A percentile compares a stretch with the other conserved stretches of the same genome.
These are phyloP conservation scores for Heteropelma amictum DNA, from an alignment of 2,888 invertebrate genomes.

Conservation along the genomic window DNA sequence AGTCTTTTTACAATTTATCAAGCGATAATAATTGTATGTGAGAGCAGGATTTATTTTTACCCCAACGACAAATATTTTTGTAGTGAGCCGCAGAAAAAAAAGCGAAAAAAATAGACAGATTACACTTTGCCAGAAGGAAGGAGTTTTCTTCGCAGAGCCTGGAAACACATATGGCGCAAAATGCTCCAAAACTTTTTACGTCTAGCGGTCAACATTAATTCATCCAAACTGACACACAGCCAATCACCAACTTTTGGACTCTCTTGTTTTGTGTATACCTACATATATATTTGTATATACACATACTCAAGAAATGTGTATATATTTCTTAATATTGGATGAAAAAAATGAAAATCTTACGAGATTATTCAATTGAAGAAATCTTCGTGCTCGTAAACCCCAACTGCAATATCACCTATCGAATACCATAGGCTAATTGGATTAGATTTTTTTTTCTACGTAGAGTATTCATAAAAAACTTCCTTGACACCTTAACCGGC, in stretches of 20 bases:
- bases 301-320: too few species aligned
- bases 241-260: slow-evolving; percentile 19
- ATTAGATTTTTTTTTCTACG: slow-evolving; percentile 65
- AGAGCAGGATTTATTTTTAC: too few species aligned
- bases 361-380: slow-evolving; percentile 63
- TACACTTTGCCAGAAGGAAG: slow-evolving; percentile 51
- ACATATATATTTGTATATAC: slow-evolving; percentile 13
- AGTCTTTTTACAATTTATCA: not conserved
- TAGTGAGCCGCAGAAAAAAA: too few species aligned
- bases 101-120: slow-evolving; percentile 15
- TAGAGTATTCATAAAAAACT: slow-evolving; percentile 48
- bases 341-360: slow-evolving; percentile 30
- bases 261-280: slow-evolving; percentile 20
- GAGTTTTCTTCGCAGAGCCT: slow-evolving; percentile 46
- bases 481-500: not conserved
- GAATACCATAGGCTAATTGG: slow-evolving; percentile 68
- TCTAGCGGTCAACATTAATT: slow-evolving; percentile 39
- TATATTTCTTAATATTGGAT: slow-evolving; percentile 41
- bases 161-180: slow-evolving; percentile 41
- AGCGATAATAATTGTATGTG: not conserved
- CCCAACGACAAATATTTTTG: too few species aligned
- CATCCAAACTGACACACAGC: slow-evolving; percentile 37
- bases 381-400: slow-evolving; percentile 67
- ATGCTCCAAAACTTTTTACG: slow-evolving; percentile 43
- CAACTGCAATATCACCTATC: slow-evolving; percentile 60